Evolutionary conservation across 2,797 vertebrate species (phyloP).

Genomic region (Danio aesculapii): DNA sequence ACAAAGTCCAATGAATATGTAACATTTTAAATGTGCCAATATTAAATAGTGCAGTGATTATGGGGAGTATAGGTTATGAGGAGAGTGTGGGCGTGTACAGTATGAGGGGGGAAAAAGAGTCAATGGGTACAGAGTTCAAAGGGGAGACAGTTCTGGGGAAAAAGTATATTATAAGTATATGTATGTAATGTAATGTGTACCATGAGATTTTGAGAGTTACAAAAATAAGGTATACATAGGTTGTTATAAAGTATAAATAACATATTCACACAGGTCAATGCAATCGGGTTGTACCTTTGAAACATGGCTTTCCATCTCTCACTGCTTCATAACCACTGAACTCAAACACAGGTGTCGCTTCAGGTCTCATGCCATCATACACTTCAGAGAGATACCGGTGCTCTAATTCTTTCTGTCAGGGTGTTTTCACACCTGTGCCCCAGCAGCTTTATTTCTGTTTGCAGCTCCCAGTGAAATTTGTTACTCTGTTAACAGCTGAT

Average conservation of each 20-base stretch:
- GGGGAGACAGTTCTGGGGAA: too few relatives aligned
- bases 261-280: background rate
- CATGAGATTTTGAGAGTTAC: too few relatives aligned
- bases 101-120: too few relatives aligned
- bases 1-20: too few relatives aligned
- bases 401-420: constrained; percentile 47
- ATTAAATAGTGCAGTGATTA: too few relatives aligned
- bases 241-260: background rate
- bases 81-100: too few relatives aligned
- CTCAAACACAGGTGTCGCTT: constrained; percentile 10
- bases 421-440: constrained; percentile 71
- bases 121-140: too few relatives aligned
- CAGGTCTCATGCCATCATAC: constrained; percentile 38
- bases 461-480: constrained; percentile 66
- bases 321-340: constrained; percentile 11
- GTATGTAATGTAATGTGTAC: too few relatives aligned
- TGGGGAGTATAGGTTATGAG: too few relatives aligned
- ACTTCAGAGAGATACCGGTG: constrained; percentile 28
- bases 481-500: constrained; percentile 67
- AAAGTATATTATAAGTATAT: too few relatives aligned
- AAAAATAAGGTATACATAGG: too few relatives aligned
- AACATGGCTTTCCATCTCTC: constrained; percentile 4
- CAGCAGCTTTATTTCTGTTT: constrained; percentile 51
- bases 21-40: too few relatives aligned
- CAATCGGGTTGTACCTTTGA: background rate